Evolutionary conservation across 2,888 invertebrate genomes (phyloP).

Genomic region (Baronia brevicornis): DNA sequence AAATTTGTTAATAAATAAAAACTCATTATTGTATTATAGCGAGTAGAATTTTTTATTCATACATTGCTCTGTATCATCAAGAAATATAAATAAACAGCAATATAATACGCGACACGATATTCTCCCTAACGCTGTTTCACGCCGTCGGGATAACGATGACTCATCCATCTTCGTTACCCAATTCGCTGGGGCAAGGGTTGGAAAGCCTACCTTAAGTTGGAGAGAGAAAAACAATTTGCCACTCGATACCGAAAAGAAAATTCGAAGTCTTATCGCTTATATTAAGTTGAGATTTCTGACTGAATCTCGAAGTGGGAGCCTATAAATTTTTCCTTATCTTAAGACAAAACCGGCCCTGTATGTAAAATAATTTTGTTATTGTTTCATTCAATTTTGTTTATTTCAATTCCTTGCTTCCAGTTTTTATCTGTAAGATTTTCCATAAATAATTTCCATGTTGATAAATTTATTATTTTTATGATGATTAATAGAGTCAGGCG

Average conservation of each 20-base stretch:
- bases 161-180: slow-evolving; percentile 57
- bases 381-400: too few species aligned
- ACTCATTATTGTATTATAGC: too few species aligned
- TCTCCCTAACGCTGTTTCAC: slow-evolving; percentile 19
- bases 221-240: slow-evolving; percentile 36
- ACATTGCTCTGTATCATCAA: too few species aligned
- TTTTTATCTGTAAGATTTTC: too few species aligned
- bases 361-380: slow-evolving; percentile 1
- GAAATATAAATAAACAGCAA: slow-evolving; percentile 23
- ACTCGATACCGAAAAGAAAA: slow-evolving; percentile 31
- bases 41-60: too few species aligned
- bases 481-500: too few species aligned
- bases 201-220: slow-evolving; percentile 27
- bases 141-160: slow-evolving; percentile 34
- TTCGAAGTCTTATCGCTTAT: slow-evolving; percentile 26
- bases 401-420: too few species aligned
- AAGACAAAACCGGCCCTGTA: not conserved
- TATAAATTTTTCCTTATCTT: slow-evolving; percentile 8
- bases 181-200: slow-evolving; percentile 41
- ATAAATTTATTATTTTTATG: too few species aligned
- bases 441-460: too few species aligned
- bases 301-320: slow-evolving; percentile 1
- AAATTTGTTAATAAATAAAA: too few species aligned
- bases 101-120: slow-evolving; percentile 21
- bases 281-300: slow-evolving; percentile 15